phyloP scores from a whole-genome alignment of 1,140 invertebrate species.

The Bicyclus anynana region DNA sequence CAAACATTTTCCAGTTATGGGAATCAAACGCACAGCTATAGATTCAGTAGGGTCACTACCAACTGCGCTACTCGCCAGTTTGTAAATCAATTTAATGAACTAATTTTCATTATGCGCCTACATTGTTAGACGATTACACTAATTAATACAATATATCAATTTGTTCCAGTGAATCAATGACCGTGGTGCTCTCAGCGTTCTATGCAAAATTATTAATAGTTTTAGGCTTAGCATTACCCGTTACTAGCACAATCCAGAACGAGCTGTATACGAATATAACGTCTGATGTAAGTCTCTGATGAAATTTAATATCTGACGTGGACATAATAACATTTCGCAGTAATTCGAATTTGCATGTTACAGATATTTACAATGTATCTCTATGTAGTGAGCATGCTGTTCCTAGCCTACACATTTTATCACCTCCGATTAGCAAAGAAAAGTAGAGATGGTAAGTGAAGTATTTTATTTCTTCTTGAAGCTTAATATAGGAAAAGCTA shows the following conservation, averaged over 20 bases:
- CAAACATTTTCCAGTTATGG: no score
- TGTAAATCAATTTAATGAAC: not conserved
- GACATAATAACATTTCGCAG: not conserved
- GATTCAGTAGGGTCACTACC: no score
- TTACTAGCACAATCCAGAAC: constrained; percentile 72
- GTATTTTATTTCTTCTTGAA: not conserved
- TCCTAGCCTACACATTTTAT: constrained; percentile 63
- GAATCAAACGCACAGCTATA: no score
- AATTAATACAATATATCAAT: constrained; percentile 59
- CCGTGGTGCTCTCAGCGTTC: constrained; percentile 67
- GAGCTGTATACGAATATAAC: constrained; percentile 56
- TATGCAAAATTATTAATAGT: constrained; percentile 74
- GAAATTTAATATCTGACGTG: no score
- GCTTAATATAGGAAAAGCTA: no score
- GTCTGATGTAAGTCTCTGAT: constrained; percentile 69
- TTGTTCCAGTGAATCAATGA: constrained; percentile 76
- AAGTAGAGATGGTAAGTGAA: constrained; percentile 46
- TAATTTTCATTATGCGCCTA: constrained; percentile 8
- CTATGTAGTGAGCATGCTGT: constrained; percentile 58
- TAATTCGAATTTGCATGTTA: constrained; percentile 14
- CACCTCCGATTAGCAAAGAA: constrained; percentile 56
- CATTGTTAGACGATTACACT: constrained; percentile 37
- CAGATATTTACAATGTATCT: constrained; percentile 70
- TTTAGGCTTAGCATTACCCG: constrained; percentile 63
- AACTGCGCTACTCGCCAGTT: not conserved